These are phyloP conservation scores for Lerema accius DNA, from an alignment of 1,140 invertebrate genomes.

Conservation along the genomic window DNA sequence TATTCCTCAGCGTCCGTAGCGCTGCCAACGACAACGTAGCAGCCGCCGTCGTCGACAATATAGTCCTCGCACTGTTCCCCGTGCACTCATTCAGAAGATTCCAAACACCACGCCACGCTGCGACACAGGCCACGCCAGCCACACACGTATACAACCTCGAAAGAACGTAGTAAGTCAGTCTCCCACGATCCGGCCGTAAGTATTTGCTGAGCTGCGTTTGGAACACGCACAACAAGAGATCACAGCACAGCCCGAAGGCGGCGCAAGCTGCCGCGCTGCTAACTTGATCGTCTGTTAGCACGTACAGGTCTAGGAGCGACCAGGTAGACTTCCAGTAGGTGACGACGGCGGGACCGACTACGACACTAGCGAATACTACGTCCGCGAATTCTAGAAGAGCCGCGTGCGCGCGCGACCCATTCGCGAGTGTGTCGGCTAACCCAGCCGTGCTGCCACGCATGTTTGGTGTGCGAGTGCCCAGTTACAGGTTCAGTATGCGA, in stretches of 20 bases:
- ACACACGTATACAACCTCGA: slow-evolving; percentile 90
- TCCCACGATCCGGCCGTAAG: slow-evolving; percentile 86
- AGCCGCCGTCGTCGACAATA: slow-evolving; percentile 84
- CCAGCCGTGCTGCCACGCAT: slow-evolving; percentile 85
- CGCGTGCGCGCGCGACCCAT: slow-evolving; percentile 81
- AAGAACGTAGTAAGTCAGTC: slow-evolving; percentile 87
- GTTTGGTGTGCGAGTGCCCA: slow-evolving; percentile 56
- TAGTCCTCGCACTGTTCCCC: slow-evolving; percentile 83
- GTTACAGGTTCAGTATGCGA: slow-evolving; percentile 55
- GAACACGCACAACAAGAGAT: slow-evolving; percentile 86
- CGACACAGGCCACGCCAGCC: slow-evolving; percentile 91
- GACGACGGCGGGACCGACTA: slow-evolving; percentile 91
- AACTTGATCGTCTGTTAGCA: slow-evolving; percentile 84
- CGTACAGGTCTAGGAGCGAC: slow-evolving; percentile 89
- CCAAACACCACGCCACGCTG: slow-evolving; percentile 93
- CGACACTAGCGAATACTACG: slow-evolving; percentile 86
- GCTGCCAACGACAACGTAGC: slow-evolving; percentile 86
- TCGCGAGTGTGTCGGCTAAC: slow-evolving; percentile 78
- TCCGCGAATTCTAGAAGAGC: slow-evolving; percentile 87
- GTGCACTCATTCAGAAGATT: slow-evolving; percentile 88
- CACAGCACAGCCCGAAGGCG: slow-evolving; percentile 86
- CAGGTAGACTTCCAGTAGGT: slow-evolving; percentile 94
- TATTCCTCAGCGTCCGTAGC: slow-evolving; percentile 88
- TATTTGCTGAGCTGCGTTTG: slow-evolving; percentile 85
- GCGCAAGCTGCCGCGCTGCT: slow-evolving; percentile 86